A percentile compares a stretch with the other conserved stretches of the same genome.
phyloP scores from a whole-genome alignment of 2,113 vertebrate species.

The Tretioscincus oriximinensis region DNA sequence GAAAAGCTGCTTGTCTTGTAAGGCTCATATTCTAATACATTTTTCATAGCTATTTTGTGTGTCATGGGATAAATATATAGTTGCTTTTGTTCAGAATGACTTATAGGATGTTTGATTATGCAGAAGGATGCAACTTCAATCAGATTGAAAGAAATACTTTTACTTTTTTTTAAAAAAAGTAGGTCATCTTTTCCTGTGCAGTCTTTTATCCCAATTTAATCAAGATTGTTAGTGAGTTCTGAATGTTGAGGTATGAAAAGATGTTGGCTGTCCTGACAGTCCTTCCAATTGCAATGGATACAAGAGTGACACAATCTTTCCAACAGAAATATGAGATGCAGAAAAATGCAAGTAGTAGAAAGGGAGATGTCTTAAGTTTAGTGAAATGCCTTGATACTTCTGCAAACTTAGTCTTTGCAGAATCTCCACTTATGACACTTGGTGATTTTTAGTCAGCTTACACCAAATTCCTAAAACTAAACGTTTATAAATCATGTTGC shows the following conservation, averaged over 20 bases:
- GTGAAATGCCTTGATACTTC: not conserved
- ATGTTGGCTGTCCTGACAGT: not conserved
- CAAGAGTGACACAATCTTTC: constrained; percentile 1
- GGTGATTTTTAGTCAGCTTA: too few species aligned
- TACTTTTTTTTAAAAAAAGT: constrained; percentile 4
- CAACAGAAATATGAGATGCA: not conserved
- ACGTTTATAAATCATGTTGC: too few species aligned
- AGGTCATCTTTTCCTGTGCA: not conserved
- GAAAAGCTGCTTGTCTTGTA: not conserved
- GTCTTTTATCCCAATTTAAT: constrained; percentile 1
- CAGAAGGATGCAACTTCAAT: fast-evolving
- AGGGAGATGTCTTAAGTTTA: not conserved
- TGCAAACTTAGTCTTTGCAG: not conserved
- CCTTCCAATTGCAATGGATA: not conserved
- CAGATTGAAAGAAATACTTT: not conserved
- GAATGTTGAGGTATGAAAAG: not conserved
- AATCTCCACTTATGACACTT: not conserved
- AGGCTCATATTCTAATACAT: constrained; percentile 1
- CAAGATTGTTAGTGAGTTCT: not conserved
- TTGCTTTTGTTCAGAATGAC: not conserved
- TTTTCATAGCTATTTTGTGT: not conserved
- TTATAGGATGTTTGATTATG: not conserved
- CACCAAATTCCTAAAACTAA: too few species aligned
- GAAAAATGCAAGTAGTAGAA: not conserved
- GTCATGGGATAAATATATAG: not conserved